phyloP scores from a whole-genome alignment of 2,797 vertebrate species.

The Phataginus tricuspis region DNA sequence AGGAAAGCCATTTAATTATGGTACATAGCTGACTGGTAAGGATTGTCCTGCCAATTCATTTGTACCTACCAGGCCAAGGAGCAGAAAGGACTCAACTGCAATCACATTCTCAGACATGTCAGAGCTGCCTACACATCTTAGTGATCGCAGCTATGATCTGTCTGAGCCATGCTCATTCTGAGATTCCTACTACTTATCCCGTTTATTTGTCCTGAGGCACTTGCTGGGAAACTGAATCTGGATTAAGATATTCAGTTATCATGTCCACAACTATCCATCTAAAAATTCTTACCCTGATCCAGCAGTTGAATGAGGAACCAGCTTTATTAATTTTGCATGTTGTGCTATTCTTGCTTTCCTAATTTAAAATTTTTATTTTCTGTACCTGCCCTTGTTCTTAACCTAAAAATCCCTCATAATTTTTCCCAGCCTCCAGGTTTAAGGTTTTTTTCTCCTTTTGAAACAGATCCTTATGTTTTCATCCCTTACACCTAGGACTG shows the following conservation, averaged over 20 bases:
- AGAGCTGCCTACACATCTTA: neutral
- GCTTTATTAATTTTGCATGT: neutral
- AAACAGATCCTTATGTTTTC: neutral
- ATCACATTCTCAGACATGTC: neutral
- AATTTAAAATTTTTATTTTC: neutral
- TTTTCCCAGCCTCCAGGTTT: neutral
- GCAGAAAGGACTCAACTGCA: neutral
- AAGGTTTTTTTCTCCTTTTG: neutral
- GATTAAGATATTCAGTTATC: neutral
- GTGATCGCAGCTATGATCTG: neutral
- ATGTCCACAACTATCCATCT: neutral
- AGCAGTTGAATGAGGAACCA: neutral
- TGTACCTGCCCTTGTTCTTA: neutral
- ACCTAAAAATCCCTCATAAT: slow-evolving; percentile 41
- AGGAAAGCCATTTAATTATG: slow-evolving; percentile 7
- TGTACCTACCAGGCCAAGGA: neutral
- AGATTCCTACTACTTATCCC: neutral
- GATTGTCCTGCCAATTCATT: neutral
- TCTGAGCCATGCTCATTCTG: neutral
- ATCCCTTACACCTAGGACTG: neutral
- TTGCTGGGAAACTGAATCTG: neutral
- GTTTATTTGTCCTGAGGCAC: neutral
- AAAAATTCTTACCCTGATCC: neutral
- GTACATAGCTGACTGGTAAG: neutral
- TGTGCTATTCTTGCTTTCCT: slow-evolving; percentile 1